Percentiles rank a stretch among this genome's conserved stretches.
Evolutionary conservation across 2,113 vertebrate species (phyloP).

Genomic region (Rissa tridactyla): DNA sequence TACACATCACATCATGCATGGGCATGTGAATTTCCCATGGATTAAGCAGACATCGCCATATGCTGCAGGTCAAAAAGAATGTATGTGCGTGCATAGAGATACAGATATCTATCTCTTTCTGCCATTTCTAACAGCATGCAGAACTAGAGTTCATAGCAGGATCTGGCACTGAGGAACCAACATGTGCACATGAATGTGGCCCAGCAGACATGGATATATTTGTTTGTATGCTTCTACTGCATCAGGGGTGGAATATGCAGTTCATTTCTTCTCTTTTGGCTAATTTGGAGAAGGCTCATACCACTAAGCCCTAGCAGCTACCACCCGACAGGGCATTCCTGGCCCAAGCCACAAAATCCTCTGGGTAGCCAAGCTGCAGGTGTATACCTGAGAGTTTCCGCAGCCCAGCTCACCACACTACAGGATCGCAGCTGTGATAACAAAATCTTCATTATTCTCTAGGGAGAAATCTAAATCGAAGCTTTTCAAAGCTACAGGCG

Average conservation of each 20-base stretch:
- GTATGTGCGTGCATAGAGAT: background rate
- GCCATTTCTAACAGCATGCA: background rate
- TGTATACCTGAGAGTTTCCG: background rate
- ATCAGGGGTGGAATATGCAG: background rate
- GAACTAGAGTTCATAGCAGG: conserved; percentile 12
- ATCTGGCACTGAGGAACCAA: conserved; percentile 39
- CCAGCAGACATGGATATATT: conserved; percentile 5
- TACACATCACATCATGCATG: background rate
- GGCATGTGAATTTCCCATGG: background rate
- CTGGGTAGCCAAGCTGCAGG: background rate
- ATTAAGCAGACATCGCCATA: background rate
- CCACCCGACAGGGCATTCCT: background rate
- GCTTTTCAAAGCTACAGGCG: background rate
- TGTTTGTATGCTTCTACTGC: background rate
- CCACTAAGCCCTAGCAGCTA: background rate
- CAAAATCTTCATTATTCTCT: background rate
- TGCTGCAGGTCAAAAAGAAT: background rate
- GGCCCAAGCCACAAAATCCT: background rate
- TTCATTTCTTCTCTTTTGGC: background rate
- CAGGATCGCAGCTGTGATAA: background rate
- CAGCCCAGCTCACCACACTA: background rate
- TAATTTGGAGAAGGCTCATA: background rate
- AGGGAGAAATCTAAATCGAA: background rate
- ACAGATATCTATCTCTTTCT: conserved; percentile 29
- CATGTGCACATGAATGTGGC: background rate